These are phyloP conservation scores for Spheniscus humboldti DNA, from an alignment of 2,797 vertebrate species.

Conservation along the genomic window DNA sequence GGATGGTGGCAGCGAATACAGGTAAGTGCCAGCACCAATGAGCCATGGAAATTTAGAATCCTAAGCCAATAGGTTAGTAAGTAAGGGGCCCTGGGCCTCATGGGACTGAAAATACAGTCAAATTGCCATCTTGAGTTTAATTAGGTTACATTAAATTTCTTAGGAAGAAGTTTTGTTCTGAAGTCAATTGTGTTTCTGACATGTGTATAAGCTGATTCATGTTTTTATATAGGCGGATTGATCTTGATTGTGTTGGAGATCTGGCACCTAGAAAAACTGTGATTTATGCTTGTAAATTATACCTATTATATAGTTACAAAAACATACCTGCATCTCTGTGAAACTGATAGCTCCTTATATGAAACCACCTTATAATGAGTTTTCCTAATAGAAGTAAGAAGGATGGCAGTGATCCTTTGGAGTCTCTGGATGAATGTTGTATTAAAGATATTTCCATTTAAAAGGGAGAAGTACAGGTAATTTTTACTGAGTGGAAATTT, in stretches of 20 bases:
- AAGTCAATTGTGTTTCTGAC: not conserved
- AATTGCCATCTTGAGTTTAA: not conserved
- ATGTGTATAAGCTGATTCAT: not conserved
- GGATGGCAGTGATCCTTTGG: not conserved
- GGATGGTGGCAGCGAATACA: not conserved
- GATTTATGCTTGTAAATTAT: not conserved
- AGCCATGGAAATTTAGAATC: not conserved
- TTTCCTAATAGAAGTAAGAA: not conserved
- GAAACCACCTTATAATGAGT: not conserved
- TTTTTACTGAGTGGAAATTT: not conserved
- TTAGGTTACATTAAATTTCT: not conserved
- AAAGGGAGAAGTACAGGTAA: not conserved
- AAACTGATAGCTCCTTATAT: not conserved
- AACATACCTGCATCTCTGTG: not conserved
- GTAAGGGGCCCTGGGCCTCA: not conserved
- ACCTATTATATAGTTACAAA: not conserved
- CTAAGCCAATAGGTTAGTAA: not conserved
- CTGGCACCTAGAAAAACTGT: not conserved
- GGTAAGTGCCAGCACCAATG: not conserved
- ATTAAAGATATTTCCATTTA: not conserved
- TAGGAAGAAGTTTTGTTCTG: not conserved
- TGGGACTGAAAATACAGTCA: not conserved
- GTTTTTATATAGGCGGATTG: not conserved
- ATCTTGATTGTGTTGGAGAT: not conserved
- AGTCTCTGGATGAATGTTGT: not conserved